Evolutionary conservation across 2,888 invertebrate genomes (phyloP).

Genomic region (Lymantria monacha): DNA sequence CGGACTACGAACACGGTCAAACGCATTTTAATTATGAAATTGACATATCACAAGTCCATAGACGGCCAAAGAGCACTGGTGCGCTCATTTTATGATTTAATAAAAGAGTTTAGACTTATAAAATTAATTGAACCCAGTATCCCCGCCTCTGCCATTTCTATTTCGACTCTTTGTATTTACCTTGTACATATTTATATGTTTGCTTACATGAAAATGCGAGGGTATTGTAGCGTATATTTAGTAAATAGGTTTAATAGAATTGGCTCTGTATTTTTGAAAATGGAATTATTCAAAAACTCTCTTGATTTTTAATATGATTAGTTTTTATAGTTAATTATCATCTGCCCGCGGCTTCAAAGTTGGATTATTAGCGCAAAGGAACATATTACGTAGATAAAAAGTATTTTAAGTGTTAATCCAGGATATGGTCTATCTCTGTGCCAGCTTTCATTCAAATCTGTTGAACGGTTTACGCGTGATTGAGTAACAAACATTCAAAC

Average conservation of each 20-base stretch:
- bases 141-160: conserved; percentile 52
- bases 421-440: no score
- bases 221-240: conserved; percentile 55
- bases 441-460: no score
- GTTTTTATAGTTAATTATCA: no score
- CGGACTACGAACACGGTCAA: conserved; percentile 62
- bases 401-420: no score
- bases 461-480: no score
- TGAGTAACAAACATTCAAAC: no score
- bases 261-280: conserved; percentile 23
- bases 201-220: conserved; percentile 57
- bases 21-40: conserved; percentile 81
- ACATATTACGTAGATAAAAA: no score
- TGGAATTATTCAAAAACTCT: conserved; percentile 1
- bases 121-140: conserved; percentile 64
- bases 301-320: no score
- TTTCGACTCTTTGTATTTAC: conserved; percentile 62
- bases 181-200: conserved; percentile 79
- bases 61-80: conserved; percentile 42
- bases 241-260: conserved; percentile 47
- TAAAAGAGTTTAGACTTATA: conserved; percentile 73
- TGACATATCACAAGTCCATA: conserved; percentile 70
- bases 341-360: no score
- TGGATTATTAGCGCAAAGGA: no score
- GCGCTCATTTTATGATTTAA: conserved; percentile 74